These are phyloP conservation scores for Heteromormyrus szaboi DNA, from an alignment of 2,797 vertebrate species.

Conservation along the genomic window DNA sequence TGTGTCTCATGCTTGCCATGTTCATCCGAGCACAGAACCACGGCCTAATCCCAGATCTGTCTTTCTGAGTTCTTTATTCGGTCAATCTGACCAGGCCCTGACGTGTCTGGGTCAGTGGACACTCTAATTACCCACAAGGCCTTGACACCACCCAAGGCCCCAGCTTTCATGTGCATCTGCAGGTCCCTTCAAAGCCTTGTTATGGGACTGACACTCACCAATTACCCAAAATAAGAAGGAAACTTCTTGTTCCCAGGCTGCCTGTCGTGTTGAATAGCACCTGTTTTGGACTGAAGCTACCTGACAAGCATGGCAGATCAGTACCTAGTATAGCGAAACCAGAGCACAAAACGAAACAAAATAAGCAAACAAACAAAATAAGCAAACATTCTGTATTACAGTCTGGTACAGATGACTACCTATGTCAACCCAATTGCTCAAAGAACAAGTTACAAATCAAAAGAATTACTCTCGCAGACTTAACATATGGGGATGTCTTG, in stretches of 20 bases:
- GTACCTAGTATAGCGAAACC: background rate
- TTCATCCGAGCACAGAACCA: background rate
- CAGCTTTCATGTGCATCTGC: conserved; percentile 76
- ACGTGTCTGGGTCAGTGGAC: conserved; percentile 68
- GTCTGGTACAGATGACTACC: background rate
- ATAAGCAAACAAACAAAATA: background rate
- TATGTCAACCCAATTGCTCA: background rate
- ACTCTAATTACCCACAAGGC: conserved; percentile 66
- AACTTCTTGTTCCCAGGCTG: conserved; percentile 72
- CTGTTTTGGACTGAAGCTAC: conserved; percentile 66
- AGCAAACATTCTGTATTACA: background rate
- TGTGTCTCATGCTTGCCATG: too few species aligned
- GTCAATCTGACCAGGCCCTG: conserved; percentile 48
- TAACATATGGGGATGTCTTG: background rate
- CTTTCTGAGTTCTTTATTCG: background rate
- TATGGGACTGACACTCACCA: conserved; percentile 73
- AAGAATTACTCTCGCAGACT: background rate
- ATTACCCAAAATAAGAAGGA: conserved; percentile 68
- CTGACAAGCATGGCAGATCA: conserved; percentile 58
- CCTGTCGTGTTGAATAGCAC: conserved; percentile 68
- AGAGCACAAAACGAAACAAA: background rate
- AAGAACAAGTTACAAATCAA: background rate
- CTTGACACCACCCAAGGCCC: conserved; percentile 69
- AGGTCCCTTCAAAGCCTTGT: conserved; percentile 78
- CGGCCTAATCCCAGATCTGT: background rate